Evolutionary conservation across 1,140 invertebrate genomes (phyloP).

Genomic region (Drosophila grimshawi): DNA sequence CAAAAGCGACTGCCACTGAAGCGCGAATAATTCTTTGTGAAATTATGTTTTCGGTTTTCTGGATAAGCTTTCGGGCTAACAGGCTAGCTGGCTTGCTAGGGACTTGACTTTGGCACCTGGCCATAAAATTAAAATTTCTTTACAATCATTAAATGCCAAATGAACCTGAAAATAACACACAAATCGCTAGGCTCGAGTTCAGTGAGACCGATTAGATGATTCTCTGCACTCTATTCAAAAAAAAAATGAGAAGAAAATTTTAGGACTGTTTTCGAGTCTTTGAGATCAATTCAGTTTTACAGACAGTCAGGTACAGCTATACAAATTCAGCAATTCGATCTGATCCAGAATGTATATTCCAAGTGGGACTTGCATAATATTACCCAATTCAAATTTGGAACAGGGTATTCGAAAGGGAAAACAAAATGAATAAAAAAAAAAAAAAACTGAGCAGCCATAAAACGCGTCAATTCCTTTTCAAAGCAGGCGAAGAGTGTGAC

Average conservation of each 20-base stretch:
- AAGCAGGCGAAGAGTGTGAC: not conserved
- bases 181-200: constrained; percentile 61
- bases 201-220: not conserved
- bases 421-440: constrained; percentile 12
- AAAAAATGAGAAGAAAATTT: no score
- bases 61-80: constrained; percentile 40
- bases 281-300: no score
- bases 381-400: not conserved
- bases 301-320: no score
- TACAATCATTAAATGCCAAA: constrained; percentile 84
- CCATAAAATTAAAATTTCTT: constrained; percentile 84
- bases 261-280: no score
- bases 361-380: no score
- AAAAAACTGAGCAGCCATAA: constrained; percentile 60
- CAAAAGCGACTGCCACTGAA: constrained; percentile 44
- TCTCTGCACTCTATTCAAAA: no score
- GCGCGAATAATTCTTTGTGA: constrained; percentile 76
- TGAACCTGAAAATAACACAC: constrained; percentile 84
- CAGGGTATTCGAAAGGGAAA: constrained; percentile 9
- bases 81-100: constrained; percentile 13
- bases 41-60: constrained; percentile 62
- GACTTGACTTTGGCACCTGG: constrained; percentile 57
- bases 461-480: constrained; percentile 58
- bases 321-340: no score
- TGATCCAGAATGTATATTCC: no score